Evolutionary conservation across 2,888 invertebrate genomes (phyloP).

Genomic region (Protophormia terraenovae): DNA sequence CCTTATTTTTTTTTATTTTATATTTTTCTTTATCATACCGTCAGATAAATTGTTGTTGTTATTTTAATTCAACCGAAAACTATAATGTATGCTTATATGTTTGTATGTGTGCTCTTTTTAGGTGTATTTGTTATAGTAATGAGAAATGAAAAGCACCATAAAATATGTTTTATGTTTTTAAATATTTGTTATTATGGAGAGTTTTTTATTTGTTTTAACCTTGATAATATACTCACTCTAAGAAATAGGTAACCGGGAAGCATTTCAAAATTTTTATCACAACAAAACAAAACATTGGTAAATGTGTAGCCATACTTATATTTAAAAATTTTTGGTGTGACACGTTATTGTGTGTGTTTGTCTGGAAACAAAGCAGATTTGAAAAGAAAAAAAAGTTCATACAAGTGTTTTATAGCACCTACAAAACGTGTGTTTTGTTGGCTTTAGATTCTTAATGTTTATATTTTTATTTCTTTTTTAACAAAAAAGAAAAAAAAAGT

Average conservation of each 20-base stretch:
- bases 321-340: too few relatives aligned
- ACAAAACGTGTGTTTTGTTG: conserved; percentile 41
- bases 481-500: not conserved
- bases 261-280: not conserved
- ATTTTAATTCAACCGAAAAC: conserved; percentile 30
- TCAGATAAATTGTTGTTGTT: not conserved
- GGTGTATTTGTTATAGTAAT: not conserved
- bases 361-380: not conserved
- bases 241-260: not conserved
- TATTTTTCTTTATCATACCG: not conserved
- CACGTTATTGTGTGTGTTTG: not conserved
- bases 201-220: not conserved
- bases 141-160: not conserved
- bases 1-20: not conserved
- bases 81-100: not conserved
- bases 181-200: not conserved
- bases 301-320: not conserved
- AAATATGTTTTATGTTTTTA: conserved; percentile 12
- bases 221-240: not conserved
- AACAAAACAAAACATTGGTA: not conserved
- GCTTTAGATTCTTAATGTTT: conserved; percentile 9
- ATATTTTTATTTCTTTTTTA: too few relatives aligned
- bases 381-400: conserved; percentile 8
- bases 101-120: not conserved
- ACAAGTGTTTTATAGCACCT: conserved; percentile 47